These are phyloP conservation scores for Enteromius afrohamiltoni DNA, from an alignment of 2,797 vertebrate genomes.

Conservation along the genomic window DNA sequence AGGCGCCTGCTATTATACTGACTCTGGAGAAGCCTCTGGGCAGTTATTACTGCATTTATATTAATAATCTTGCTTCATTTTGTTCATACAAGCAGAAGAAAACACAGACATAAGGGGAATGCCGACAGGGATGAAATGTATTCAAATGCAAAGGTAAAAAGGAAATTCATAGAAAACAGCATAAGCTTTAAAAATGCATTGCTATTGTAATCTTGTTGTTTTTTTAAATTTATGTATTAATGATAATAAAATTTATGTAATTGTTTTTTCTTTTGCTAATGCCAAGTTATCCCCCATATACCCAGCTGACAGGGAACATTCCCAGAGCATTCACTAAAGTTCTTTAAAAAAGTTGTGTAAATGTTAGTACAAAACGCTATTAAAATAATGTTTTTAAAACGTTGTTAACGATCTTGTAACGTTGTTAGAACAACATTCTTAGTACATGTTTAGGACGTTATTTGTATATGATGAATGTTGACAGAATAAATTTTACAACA, in stretches of 20 bases:
- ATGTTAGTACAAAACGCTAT: too few relatives aligned
- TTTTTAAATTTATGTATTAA: neutral
- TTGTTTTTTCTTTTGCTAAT: neutral
- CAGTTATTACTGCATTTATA: conserved; percentile 80
- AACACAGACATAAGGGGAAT: conserved; percentile 67
- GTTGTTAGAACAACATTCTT: too few relatives aligned
- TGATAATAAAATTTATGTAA: too few relatives aligned
- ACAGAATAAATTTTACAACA: too few relatives aligned
- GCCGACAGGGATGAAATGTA: conserved; percentile 47
- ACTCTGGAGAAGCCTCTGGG: conserved; percentile 71
- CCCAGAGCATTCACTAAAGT: too few relatives aligned
- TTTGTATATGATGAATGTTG: neutral
- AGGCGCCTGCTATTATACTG: conserved; percentile 79
- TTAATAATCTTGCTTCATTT: conserved; percentile 77
- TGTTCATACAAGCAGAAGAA: conserved; percentile 71
- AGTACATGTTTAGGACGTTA: neutral
- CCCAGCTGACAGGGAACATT: too few relatives aligned
- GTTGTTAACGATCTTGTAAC: too few relatives aligned
- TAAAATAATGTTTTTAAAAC: too few relatives aligned
- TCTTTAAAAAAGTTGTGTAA: too few relatives aligned
- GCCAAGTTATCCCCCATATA: neutral
- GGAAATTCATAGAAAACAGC: neutral
- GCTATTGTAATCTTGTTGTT: neutral
- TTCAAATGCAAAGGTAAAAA: conserved; percentile 20
- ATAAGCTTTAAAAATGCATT: neutral